These are phyloP conservation scores for Callimorpha dominula DNA, from an alignment of 2,888 invertebrate genomes.

Conservation along the genomic window DNA sequence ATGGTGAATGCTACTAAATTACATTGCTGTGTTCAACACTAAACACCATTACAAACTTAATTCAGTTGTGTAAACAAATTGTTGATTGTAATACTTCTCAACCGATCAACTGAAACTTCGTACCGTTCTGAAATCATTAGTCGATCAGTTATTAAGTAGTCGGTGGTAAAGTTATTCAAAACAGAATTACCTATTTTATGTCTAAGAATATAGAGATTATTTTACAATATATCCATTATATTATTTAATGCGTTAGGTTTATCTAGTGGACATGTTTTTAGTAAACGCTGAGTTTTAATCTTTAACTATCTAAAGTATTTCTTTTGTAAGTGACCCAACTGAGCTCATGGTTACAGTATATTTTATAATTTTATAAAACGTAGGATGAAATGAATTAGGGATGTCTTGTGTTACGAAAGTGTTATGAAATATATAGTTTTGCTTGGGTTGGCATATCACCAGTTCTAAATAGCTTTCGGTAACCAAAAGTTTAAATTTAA, in stretches of 20 bases:
- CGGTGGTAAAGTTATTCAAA: too few species aligned
- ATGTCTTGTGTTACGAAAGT: slow-evolving; percentile 26
- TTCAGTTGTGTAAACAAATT: background rate
- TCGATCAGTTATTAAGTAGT: too few species aligned
- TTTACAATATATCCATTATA: background rate
- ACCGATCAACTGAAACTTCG: background rate
- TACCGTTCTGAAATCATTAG: background rate
- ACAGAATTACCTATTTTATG: background rate
- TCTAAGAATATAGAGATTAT: background rate
- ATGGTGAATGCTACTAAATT: background rate
- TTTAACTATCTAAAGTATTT: background rate
- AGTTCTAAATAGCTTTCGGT: slow-evolving; percentile 46
- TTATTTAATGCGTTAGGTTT: background rate
- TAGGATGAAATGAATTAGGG: slow-evolving; percentile 19
- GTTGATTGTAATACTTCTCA: background rate
- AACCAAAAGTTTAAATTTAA: slow-evolving; percentile 33
- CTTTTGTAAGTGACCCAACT: background rate
- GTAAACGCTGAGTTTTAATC: background rate
- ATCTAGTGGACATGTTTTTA: background rate
- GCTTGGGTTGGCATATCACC: slow-evolving; percentile 48
- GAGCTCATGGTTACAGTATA: background rate
- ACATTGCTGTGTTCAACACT: too few species aligned
- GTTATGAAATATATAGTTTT: slow-evolving; percentile 27
- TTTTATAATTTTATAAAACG: background rate
- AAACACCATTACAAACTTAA: too few species aligned